These are phyloP conservation scores for Cancer borealis DNA, from an alignment of 2,888 invertebrate genomes.

Conservation along the genomic window DNA sequence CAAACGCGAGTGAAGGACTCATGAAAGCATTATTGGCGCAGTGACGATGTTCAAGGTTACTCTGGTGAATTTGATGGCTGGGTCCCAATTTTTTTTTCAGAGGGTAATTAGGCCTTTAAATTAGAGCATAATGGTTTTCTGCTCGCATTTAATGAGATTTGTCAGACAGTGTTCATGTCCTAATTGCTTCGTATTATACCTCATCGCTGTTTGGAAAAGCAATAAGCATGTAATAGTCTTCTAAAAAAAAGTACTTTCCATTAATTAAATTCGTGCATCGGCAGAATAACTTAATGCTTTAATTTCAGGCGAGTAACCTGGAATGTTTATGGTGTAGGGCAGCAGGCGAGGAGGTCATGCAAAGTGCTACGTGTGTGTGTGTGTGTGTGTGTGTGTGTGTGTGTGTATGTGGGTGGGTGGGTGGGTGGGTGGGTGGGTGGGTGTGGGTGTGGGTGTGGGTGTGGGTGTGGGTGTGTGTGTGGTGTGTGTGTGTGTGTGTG, in stretches of 20 bases:
- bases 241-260: not conserved
- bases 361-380: not conserved
- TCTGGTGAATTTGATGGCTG: slow-evolving; percentile 15
- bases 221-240: slow-evolving; percentile 24
- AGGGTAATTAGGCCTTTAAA: slow-evolving; percentile 8
- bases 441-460: too few relatives aligned
- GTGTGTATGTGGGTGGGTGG: not conserved
- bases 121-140: not conserved
- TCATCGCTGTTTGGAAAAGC: slow-evolving; percentile 17
- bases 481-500: not conserved
- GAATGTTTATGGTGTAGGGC: not conserved
- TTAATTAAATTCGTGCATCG: slow-evolving; percentile 29
- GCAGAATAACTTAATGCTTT: slow-evolving; percentile 17
- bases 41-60: not conserved
- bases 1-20: not conserved
- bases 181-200: slow-evolving; percentile 29
- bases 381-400: too few relatives aligned
- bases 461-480: not conserved
- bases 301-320: not conserved
- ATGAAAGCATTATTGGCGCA: not conserved
- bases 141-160: not conserved
- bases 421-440: not conserved
- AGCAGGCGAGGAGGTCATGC: not conserved
- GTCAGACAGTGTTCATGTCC: slow-evolving; percentile 17
- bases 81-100: not conserved